phyloP scores from a whole-genome alignment of 1,140 invertebrate species.

The Pemphigus obesinymphae region DNA sequence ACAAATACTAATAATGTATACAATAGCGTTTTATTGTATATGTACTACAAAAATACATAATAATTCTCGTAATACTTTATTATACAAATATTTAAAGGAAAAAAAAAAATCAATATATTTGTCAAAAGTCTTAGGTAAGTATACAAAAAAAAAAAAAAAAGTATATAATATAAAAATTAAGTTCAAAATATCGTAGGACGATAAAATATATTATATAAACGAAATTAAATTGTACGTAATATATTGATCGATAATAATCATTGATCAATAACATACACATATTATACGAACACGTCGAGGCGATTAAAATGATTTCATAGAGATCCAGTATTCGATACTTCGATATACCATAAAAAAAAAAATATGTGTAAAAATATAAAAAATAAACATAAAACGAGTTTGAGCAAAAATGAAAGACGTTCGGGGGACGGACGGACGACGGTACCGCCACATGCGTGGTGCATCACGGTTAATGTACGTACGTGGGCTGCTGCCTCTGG shows the following conservation, averaged over 20 bases:
- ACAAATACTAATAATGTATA: conserved; percentile 9
- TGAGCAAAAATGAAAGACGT: conserved; percentile 15
- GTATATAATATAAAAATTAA: not conserved
- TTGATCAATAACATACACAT: not conserved
- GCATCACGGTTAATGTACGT: not conserved
- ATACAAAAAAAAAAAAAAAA: not conserved
- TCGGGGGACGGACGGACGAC: not conserved
- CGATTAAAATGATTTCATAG: conserved; percentile 12
- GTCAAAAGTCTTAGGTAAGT: not conserved
- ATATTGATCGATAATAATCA: not conserved
- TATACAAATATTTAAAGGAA: not conserved
- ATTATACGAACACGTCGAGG: conserved; percentile 19
- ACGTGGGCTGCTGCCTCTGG: conserved; percentile 24
- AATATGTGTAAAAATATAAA: not conserved
- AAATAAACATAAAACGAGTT: not conserved
- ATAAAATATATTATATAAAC: not conserved
- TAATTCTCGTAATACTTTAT: conserved; percentile 13
- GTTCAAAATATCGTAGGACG: not conserved
- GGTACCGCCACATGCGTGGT: not conserved
- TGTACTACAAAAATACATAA: not conserved
- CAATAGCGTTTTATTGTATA: conserved; percentile 2
- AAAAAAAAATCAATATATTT: not conserved
- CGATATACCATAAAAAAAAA: not conserved
- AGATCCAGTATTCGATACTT: not conserved
- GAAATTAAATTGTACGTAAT: not conserved